Conservation (phyloP, 1,140 invertebrate genomes). For the Drosophila albomicans region DNA sequence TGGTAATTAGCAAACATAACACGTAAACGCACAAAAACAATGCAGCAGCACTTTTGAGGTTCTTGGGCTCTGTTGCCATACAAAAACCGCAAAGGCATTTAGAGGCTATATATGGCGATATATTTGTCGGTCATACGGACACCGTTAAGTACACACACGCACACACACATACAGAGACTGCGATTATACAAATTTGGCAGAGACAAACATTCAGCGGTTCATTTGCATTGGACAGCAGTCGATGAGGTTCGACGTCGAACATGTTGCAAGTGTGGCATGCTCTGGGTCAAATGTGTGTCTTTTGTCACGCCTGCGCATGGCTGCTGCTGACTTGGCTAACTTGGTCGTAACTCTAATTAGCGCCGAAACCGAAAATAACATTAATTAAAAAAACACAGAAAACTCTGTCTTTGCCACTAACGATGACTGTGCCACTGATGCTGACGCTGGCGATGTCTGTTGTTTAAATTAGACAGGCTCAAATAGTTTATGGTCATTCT, state of each 20-base stretch:
- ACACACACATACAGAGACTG: constrained; percentile 5
- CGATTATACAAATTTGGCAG: constrained; percentile 34
- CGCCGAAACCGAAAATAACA: constrained; percentile 39
- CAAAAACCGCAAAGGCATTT: constrained; percentile 38
- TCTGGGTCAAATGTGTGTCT: constrained; percentile 5
- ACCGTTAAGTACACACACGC: constrained; percentile 46
- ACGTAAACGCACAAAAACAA: constrained; percentile 44
- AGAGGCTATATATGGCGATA: constrained; percentile 42
- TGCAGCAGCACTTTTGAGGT: constrained; percentile 24
- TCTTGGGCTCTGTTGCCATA: constrained; percentile 27
- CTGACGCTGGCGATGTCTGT: constrained; percentile 11
- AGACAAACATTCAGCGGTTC: constrained; percentile 4
- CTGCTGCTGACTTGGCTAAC: constrained; percentile 3
- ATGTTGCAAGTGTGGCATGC: constrained; percentile 31
- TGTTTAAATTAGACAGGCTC: constrained; percentile 66
- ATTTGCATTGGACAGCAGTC: constrained; percentile 24
- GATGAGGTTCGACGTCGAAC: constrained; percentile 16
- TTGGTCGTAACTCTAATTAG: constrained; percentile 40
- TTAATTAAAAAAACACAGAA: constrained; percentile 32
- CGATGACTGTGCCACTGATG: constrained; percentile 1
- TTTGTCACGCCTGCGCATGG: constrained; percentile 37
- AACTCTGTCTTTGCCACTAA: not conserved
- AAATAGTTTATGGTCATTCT: constrained; percentile 77
- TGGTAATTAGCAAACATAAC: constrained; percentile 40
- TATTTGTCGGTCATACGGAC: constrained; percentile 46